These are phyloP conservation scores for Staurois parvus DNA, from an alignment of 2,797 vertebrate genomes.

Conservation along the genomic window DNA sequence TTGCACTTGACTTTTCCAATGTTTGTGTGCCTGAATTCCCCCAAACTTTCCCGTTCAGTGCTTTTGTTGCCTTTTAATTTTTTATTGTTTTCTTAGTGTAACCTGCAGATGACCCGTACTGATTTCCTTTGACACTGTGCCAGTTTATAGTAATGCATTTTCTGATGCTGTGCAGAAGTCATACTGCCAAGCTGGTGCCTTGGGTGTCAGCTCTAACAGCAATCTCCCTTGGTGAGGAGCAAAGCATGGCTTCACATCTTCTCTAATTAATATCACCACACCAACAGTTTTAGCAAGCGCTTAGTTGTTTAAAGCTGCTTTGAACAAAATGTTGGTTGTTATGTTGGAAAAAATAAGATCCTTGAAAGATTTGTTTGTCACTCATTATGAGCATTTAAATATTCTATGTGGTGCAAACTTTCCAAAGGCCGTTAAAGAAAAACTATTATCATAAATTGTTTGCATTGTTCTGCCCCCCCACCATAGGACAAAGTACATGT, in stretches of 20 bases:
- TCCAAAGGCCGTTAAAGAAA: background rate
- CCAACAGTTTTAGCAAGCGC: constrained; percentile 16
- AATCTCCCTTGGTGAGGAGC: constrained; percentile 57
- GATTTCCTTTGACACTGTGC: constrained; percentile 71
- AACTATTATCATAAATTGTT: too few relatives aligned
- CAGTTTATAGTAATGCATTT: constrained; percentile 71
- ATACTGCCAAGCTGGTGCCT: constrained; percentile 30
- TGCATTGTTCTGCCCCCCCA: too few relatives aligned
- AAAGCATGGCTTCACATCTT: constrained; percentile 65
- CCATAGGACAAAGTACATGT: too few relatives aligned
- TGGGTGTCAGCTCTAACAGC: constrained; percentile 17
- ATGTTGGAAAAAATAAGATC: background rate
- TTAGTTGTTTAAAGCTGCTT: background rate
- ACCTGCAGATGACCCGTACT: constrained; percentile 85
- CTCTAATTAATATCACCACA: constrained; percentile 71
- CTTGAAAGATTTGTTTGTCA: background rate
- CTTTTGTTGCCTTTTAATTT: constrained; percentile 84
- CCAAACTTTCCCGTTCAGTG: constrained; percentile 62
- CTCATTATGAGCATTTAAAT: background rate
- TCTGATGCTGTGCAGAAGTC: constrained; percentile 72
- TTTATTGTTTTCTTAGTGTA: constrained; percentile 89
- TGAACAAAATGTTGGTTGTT: background rate
- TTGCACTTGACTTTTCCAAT: constrained; percentile 60
- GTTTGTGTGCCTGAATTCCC: constrained; percentile 52
- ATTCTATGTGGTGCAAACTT: background rate